phyloP scores from a whole-genome alignment of 2,113 vertebrate genomes.

The Oophaga pumilio region DNA sequence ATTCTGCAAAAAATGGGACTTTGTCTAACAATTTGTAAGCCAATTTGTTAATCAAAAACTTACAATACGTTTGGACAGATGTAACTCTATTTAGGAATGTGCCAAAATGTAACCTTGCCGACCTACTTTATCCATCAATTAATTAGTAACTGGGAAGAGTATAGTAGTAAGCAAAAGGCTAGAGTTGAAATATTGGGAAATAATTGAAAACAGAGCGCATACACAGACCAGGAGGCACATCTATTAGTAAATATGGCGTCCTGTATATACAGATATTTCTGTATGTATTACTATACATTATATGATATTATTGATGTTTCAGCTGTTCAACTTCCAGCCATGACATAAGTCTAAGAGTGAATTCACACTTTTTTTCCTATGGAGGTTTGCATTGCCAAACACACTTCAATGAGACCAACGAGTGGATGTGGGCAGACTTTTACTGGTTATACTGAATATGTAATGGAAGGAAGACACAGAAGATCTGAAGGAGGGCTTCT shows the following conservation, averaged over 20 bases:
- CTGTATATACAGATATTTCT: no score
- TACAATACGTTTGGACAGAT: background rate
- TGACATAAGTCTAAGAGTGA: no score
- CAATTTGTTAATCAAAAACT: conserved; percentile 18
- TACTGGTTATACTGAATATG: background rate
- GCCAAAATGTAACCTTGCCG: background rate
- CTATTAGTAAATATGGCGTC: no score
- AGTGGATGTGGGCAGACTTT: background rate
- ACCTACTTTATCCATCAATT: background rate
- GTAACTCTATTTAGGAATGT: background rate
- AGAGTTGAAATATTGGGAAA: background rate
- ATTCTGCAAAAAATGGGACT: background rate
- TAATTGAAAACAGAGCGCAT: background rate
- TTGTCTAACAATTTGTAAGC: background rate
- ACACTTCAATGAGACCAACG: background rate
- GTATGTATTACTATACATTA: no score
- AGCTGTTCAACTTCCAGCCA: no score
- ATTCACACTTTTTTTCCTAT: no score
- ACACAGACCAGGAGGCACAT: background rate
- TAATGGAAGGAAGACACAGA: background rate
- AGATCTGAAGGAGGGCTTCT: background rate
- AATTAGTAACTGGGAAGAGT: background rate
- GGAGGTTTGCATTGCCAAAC: background rate
- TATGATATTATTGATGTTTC: no score
- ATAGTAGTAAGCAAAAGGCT: background rate